These are phyloP conservation scores for Lates japonicus DNA, from an alignment of 2,797 vertebrate genomes.

Conservation along the genomic window DNA sequence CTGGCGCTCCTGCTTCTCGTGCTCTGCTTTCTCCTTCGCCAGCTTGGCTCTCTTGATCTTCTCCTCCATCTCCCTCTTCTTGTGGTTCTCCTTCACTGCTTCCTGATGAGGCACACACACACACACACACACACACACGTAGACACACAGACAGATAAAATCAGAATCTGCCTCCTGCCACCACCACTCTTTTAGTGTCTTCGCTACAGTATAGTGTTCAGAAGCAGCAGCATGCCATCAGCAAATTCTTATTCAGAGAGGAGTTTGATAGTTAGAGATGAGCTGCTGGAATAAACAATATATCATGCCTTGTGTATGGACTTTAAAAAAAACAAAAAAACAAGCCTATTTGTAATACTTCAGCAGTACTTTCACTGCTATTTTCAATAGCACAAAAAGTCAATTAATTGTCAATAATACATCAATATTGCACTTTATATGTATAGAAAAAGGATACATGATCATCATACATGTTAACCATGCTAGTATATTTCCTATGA, in stretches of 20 bases:
- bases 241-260: slow-evolving; percentile 68
- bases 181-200: slow-evolving; percentile 59
- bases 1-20: slow-evolving; percentile 94
- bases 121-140: slow-evolving; percentile 35
- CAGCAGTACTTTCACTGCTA: slow-evolving; percentile 31
- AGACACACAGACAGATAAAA: slow-evolving; percentile 57
- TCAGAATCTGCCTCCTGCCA: slow-evolving; percentile 65
- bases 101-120: slow-evolving; percentile 87
- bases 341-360: slow-evolving; percentile 43
- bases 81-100: slow-evolving; percentile 96
- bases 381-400: slow-evolving; percentile 36
- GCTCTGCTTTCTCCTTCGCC: slow-evolving; percentile 98
- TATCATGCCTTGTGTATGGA: slow-evolving; percentile 36
- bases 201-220: slow-evolving; percentile 58
- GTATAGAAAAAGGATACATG: not conserved
- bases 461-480: slow-evolving; percentile 17
- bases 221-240: slow-evolving; percentile 60
- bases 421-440: slow-evolving; percentile 30
- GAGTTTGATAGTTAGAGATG: slow-evolving; percentile 71
- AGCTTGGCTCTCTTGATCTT: slow-evolving; percentile 96
- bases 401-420: slow-evolving; percentile 56
- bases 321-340: not conserved
- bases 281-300: slow-evolving; percentile 72
- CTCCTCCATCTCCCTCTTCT: slow-evolving; percentile 97
- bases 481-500: slow-evolving; percentile 25